phyloP scores from a whole-genome alignment of 2,113 vertebrate species.

The Saguinus imperator region DNA sequence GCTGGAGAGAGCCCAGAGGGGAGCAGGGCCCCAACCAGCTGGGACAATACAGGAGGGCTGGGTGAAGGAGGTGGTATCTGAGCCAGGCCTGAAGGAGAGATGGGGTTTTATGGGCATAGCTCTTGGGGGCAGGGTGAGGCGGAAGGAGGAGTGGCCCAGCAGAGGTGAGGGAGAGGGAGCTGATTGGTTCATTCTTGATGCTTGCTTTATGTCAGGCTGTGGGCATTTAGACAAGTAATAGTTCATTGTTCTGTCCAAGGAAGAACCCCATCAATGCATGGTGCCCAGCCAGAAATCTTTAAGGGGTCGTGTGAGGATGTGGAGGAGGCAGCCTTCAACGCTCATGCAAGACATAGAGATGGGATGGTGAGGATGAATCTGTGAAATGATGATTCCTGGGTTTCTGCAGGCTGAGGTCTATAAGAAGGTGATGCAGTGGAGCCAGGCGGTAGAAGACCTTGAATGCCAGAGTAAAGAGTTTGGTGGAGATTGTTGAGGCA shows the following conservation, averaged over 20 bases:
- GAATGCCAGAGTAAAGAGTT: neutral
- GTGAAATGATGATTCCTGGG: neutral
- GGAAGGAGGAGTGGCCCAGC: neutral
- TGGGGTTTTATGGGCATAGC: neutral
- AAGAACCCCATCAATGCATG: neutral
- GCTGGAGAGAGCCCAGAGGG: neutral
- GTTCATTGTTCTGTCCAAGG: neutral
- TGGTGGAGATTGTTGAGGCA: fast-evolving
- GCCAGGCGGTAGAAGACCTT: neutral
- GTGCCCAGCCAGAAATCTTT: neutral
- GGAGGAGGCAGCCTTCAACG: neutral
- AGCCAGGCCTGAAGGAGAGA: neutral
- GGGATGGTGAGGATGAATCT: neutral
- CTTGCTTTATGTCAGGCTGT: neutral
- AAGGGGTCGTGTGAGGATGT: neutral
- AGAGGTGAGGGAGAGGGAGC: neutral
- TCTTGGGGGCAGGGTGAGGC: neutral
- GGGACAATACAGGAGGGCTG: neutral
- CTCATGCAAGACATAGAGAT: neutral
- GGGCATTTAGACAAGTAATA: neutral
- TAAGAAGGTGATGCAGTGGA: neutral
- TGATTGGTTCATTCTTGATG: neutral
- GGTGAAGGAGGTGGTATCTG: neutral
- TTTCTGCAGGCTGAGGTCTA: neutral
- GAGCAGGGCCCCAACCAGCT: neutral